Percentiles rank a stretch among this genome's conserved stretches.
phyloP scores from a whole-genome alignment of 2,888 invertebrate genomes.

The Melanostoma mellinum region DNA sequence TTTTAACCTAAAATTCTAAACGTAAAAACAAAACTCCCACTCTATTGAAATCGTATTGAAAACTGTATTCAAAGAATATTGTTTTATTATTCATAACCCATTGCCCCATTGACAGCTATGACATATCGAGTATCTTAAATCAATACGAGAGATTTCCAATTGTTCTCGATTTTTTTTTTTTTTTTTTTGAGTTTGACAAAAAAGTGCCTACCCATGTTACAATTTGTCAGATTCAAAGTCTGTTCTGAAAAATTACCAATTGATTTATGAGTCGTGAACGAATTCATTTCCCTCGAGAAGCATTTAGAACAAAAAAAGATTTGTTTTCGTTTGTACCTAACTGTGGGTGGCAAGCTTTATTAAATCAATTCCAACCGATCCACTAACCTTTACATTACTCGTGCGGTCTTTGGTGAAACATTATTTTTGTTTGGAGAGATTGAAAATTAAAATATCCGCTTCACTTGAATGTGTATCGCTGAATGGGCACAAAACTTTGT shows the following conservation, averaged over 20 bases:
- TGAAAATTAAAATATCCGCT: too few relatives aligned
- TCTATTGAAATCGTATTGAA: too few relatives aligned
- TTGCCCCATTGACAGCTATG: slow-evolving; percentile 19
- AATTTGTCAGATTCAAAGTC: slow-evolving; percentile 19
- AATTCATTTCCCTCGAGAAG: slow-evolving; percentile 28
- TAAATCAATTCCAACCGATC: too few relatives aligned
- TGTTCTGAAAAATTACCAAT: slow-evolving; percentile 14
- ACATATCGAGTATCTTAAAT: slow-evolving; percentile 39
- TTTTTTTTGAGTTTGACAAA: not conserved
- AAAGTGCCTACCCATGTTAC: slow-evolving; percentile 34
- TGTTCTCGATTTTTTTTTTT: not conserved
- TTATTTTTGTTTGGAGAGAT: too few relatives aligned
- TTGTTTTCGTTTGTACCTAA: too few relatives aligned
- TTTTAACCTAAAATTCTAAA: too few relatives aligned
- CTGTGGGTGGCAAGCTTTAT: too few relatives aligned
- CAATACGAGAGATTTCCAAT: slow-evolving; percentile 23
- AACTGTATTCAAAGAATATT: not conserved
- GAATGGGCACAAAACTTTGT: too few relatives aligned
- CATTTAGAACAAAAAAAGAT: not conserved
- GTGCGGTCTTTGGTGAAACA: too few relatives aligned
- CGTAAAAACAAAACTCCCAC: too few relatives aligned
- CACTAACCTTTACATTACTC: too few relatives aligned
- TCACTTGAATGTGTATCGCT: too few relatives aligned
- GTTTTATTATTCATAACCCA: slow-evolving; percentile 22
- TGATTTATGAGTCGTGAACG: slow-evolving; percentile 46